Percentiles rank a stretch among this genome's conserved stretches.
These are phyloP conservation scores for Pantherophis guttatus DNA, from an alignment of 2,113 vertebrate species.

Conservation along the genomic window DNA sequence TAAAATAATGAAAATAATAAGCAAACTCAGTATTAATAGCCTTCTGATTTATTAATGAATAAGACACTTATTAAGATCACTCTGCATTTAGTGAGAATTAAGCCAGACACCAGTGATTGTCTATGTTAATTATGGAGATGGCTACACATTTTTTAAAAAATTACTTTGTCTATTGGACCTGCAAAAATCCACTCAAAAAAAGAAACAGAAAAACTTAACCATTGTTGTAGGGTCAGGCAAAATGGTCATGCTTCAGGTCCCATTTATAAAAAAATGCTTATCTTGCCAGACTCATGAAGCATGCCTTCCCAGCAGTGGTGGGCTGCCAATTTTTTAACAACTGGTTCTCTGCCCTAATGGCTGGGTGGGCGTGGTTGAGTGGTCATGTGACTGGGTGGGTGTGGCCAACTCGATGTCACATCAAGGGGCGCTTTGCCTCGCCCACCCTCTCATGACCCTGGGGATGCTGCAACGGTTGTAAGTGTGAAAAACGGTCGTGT, in stretches of 20 bases:
- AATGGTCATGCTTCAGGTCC: background rate
- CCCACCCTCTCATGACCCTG: no score
- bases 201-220: background rate
- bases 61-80: background rate
- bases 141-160: background rate
- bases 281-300: background rate
- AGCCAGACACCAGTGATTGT: background rate
- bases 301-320: background rate
- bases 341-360: no score
- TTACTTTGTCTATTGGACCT: background rate
- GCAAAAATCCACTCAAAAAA: background rate
- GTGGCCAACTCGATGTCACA: no score
- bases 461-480: no score
- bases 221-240: background rate
- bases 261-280: background rate
- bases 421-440: no score
- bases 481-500: no score
- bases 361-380: no score
- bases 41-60: background rate
- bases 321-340: no score
- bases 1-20: background rate
- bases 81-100: background rate
- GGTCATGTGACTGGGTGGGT: no score
- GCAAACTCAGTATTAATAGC: background rate
- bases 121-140: background rate